A percentile compares a stretch with the other conserved stretches of the same genome.
phyloP scores from a whole-genome alignment of 2,113 vertebrate species.

The Zootoca vivipara region DNA sequence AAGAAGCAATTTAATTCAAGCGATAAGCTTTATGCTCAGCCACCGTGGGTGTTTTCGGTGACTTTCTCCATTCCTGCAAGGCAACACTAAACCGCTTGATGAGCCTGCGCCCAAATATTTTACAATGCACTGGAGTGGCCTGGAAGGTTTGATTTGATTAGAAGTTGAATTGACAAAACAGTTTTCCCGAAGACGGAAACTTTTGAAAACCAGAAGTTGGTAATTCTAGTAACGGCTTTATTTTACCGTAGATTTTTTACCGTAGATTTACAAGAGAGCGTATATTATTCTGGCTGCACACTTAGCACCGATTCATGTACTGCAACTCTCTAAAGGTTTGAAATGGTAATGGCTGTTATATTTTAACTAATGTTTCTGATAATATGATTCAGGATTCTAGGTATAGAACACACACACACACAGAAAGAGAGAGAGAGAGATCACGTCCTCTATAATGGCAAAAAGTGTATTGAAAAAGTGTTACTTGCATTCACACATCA shows the following conservation, averaged over 20 bases:
- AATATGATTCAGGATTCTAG: neutral
- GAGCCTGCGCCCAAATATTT: neutral
- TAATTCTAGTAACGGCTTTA: neutral
- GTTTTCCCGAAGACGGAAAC: neutral
- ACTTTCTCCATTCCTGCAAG: neutral
- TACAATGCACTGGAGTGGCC: neutral
- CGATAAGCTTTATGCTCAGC: neutral
- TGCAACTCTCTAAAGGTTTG: neutral
- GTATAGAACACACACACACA: neutral
- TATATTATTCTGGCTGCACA: neutral
- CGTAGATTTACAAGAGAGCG: neutral
- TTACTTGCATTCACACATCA: slow-evolving; percentile 19
- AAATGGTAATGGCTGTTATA: neutral
- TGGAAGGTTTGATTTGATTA: neutral
- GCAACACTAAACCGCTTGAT: neutral
- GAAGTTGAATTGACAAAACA: neutral
- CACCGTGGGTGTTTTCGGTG: neutral
- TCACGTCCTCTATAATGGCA: neutral
- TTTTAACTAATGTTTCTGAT: neutral
- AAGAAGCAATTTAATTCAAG: neutral
- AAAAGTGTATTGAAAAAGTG: slow-evolving; percentile 8
- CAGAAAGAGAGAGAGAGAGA: too few relatives aligned
- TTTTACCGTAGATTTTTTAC: neutral
- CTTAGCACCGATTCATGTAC: neutral
- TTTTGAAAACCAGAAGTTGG: neutral